Base-by-base conservation (phyloP, 2,113 vertebrate genomes). In the Hypomesus transpacificus region DNA sequence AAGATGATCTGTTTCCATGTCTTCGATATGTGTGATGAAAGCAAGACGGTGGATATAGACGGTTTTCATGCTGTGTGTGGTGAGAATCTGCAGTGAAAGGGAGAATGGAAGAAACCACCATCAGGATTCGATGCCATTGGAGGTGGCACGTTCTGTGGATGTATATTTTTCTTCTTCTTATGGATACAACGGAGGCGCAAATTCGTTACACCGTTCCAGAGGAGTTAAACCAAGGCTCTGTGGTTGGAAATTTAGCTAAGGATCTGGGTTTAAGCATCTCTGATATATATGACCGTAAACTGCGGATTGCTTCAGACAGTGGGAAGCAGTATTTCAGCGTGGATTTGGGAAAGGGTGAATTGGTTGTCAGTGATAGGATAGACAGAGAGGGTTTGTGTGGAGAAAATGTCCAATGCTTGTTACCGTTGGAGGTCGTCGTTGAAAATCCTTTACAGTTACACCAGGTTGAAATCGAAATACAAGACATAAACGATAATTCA, bases 401-500 rank as follows among this genome's bases (percentile, higher is more conserved):
- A 34, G 87, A 87, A 82, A 93, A 86, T 62, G 57, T 58, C 18
- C 89, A 62, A 64, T 96, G 94, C 75, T 76, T 91, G 1, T 22
- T 96, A 64, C 91, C 90, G 58, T 86, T 94, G 69, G 92, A 93
- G 0, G 87, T 92, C 4, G 87, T 94, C 67, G 80, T 93, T 78
- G 93, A 94, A 78, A 90, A 92, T 11, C 93, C 94, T 2, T 73
- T 94, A 28, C 92, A 94, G 75, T 80, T 95, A 14, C 90, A 93
- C 65, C 89, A 90, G 0, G 79, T 94, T 0, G 92, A 94, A 68
- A 92, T 94, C 24, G 92, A 94, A 3, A 84, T 95, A 54, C 75
- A 87, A n/a, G 94, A 95, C 0, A 93, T 94, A 31, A 95, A 95
- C 0, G 94, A 96, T 69, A 95, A 96, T 61, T 90, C 92, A 0